These are phyloP conservation scores for Orycteropus afer DNA, from an alignment of 2,113 vertebrate species.

Conservation along the genomic window DNA sequence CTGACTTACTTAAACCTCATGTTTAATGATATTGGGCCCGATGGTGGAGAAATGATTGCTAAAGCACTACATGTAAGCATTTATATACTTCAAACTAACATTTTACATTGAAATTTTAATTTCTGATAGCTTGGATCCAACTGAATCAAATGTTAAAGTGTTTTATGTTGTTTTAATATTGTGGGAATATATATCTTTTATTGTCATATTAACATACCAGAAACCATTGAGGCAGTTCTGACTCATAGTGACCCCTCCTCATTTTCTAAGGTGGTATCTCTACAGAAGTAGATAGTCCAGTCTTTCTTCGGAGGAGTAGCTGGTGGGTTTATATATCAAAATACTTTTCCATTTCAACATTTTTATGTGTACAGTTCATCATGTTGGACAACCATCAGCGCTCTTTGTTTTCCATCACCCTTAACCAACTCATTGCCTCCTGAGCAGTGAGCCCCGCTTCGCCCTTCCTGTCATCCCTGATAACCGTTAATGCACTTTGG, in stretches of 20 bases:
- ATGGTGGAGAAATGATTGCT: slow-evolving; percentile 90
- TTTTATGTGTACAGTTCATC: not conserved
- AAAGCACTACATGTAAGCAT: slow-evolving; percentile 89
- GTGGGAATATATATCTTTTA: slow-evolving; percentile 8
- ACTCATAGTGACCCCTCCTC: too few relatives aligned
- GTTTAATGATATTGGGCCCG: slow-evolving; percentile 90
- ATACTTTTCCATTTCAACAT: not conserved
- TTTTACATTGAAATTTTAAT: not conserved
- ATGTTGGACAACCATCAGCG: not conserved
- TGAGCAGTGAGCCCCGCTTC: not conserved
- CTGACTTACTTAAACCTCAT: slow-evolving; percentile 91
- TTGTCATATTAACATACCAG: not conserved
- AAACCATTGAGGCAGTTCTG: too few relatives aligned
- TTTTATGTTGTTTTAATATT: slow-evolving; percentile 19
- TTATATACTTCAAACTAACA: not conserved
- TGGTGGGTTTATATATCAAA: too few relatives aligned
- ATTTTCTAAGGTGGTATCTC: too few relatives aligned
- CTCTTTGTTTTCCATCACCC: not conserved
- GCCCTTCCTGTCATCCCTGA: not conserved
- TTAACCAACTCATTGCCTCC: not conserved
- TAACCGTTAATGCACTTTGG: not conserved
- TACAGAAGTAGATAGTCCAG: too few relatives aligned
- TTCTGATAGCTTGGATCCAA: slow-evolving; percentile 22
- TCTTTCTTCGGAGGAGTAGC: too few relatives aligned
- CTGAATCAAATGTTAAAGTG: slow-evolving; percentile 33